phyloP scores from a whole-genome alignment of 2,888 invertebrate genomes.

The Epistrophe eligans region DNA sequence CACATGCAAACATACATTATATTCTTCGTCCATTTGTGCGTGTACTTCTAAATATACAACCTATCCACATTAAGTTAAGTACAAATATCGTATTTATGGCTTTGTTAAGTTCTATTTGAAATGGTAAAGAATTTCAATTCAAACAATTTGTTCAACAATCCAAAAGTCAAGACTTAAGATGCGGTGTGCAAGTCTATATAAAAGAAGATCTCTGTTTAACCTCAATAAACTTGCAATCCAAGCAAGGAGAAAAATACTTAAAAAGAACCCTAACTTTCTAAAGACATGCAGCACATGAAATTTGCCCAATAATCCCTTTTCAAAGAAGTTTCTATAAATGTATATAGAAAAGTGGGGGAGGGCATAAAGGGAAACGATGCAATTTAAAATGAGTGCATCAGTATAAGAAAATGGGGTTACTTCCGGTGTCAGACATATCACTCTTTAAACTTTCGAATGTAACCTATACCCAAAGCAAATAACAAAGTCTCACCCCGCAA shows the following conservation, averaged over 20 bases:
- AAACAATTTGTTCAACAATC: slow-evolving; percentile 44
- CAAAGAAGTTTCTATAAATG: background rate
- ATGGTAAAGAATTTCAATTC: slow-evolving; percentile 28
- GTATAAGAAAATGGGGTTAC: slow-evolving; percentile 35
- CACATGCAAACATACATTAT: no score
- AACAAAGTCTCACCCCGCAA: background rate
- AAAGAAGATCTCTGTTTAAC: slow-evolving; percentile 1
- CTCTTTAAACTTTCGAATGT: background rate
- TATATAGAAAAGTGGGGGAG: background rate
- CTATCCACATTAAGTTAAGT: no score
- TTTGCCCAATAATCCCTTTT: slow-evolving; percentile 4
- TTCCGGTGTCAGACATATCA: slow-evolving; percentile 30
- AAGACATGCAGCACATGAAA: slow-evolving; percentile 15
- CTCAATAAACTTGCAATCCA: slow-evolving; percentile 4
- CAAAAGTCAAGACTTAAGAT: slow-evolving; percentile 25
- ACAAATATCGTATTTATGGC: no score
- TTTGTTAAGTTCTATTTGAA: slow-evolving; percentile 29
- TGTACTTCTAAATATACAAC: no score
- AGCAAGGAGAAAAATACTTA: background rate
- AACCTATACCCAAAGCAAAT: background rate
- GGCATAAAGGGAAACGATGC: background rate
- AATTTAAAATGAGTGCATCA: slow-evolving; percentile 20
- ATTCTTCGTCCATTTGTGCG: background rate
- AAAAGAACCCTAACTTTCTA: background rate
- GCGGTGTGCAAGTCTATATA: slow-evolving; percentile 11